These are phyloP conservation scores for Agrotis clavis DNA, from an alignment of 2,888 invertebrate species.

Conservation along the genomic window DNA sequence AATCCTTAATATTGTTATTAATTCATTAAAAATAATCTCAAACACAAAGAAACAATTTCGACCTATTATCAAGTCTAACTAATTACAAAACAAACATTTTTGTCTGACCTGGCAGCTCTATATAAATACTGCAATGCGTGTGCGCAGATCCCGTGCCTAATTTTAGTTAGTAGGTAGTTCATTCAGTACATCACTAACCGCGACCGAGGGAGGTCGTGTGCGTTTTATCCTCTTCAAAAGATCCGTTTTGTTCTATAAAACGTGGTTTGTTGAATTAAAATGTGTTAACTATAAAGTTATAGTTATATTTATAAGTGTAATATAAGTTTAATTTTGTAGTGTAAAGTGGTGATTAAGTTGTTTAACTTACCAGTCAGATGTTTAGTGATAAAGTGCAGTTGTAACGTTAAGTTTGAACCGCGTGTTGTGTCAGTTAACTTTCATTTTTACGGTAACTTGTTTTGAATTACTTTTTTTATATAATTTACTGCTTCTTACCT, in stretches of 20 bases:
- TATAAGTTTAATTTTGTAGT: slow-evolving; percentile 1
- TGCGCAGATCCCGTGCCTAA: slow-evolving; percentile 55
- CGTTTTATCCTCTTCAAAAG: neutral
- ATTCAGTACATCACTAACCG: slow-evolving; percentile 60
- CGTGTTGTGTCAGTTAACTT: slow-evolving; percentile 38
- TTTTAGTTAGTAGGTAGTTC: slow-evolving; percentile 61
- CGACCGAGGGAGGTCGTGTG: slow-evolving; percentile 37
- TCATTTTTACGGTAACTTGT: slow-evolving; percentile 27
- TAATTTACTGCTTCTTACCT: neutral
- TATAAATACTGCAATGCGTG: slow-evolving; percentile 59
- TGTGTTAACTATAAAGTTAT: slow-evolving; percentile 14
- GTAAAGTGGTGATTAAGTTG: slow-evolving; percentile 1
- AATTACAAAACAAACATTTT: slow-evolving; percentile 42
- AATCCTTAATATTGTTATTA: neutral
- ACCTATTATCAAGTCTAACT: neutral
- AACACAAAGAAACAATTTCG: neutral
- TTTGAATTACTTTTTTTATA: neutral
- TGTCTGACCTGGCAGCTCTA: slow-evolving; percentile 51
- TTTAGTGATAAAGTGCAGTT: slow-evolving; percentile 39
- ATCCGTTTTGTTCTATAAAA: slow-evolving; percentile 10
- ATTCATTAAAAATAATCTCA: neutral
- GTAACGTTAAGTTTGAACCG: slow-evolving; percentile 31
- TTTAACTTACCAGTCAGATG: slow-evolving; percentile 26
- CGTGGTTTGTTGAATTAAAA: slow-evolving; percentile 51
- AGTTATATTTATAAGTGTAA: slow-evolving; percentile 3